Evolutionary conservation across 2,797 vertebrate genomes (phyloP), one percentile per base, ranked within the genome.

Genomic region (Neosilurus hyrtlii): DNA sequence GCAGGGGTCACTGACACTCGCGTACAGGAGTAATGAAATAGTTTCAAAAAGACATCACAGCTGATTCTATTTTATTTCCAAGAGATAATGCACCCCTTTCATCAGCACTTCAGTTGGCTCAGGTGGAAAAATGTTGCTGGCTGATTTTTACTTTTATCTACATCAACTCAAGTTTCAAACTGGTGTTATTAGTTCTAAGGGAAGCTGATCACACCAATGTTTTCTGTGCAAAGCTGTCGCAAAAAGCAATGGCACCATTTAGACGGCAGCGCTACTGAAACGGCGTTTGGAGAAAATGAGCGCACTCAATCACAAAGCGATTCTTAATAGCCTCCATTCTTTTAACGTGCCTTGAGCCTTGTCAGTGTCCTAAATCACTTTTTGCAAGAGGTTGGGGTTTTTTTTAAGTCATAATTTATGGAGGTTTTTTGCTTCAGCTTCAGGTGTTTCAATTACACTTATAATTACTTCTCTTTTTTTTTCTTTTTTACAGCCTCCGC

Each of bases 401-500:
- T 79, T 79, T 85, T 83, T 71, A 49, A 79, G 24, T 71, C 75
- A 37, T 57, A n/a, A 77, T 74, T 79, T 56, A 67, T 79, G 74
- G n/a, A n/a, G n/a, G n/a, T 78, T 85, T 68, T 66, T 80, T 82
- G 20, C 63, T 22, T 67, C 16, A 79, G 54, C 54, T 80, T 80
- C 67, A 26, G 24, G 52, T 87, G 67, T 86, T 79, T 86, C 74
- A 87, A 66, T 74, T 85, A 73, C 5, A 12, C 67, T 79, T n/a
- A 70, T 79, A 86, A 67, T 67, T 65, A 16, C 66, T 68, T 24
- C 89, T 86, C 84, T 91, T 91, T 92, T 24, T 72, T n/a, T 56
- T 37, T 71, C 88, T 90, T 86, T 86, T 91, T 92, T 92, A 56
- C 87, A 98, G 98, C 93, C 65, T 93, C 96, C 62, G 91, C 95